Conservation (phyloP, 2,888 invertebrate genomes). For the Ennomos fuscantarius region DNA sequence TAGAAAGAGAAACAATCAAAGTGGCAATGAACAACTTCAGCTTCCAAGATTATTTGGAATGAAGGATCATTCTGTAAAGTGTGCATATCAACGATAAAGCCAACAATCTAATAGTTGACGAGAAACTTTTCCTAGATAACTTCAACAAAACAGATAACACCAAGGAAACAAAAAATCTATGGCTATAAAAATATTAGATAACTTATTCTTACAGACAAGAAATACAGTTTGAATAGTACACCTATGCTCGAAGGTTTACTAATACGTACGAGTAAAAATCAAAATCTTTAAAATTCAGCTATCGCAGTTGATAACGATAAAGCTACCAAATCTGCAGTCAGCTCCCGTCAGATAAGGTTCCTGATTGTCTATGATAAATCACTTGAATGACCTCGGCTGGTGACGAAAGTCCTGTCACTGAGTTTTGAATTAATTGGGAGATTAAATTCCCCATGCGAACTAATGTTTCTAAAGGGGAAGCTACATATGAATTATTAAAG, state of each 20-base stretch:
- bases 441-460: conserved; percentile 4
- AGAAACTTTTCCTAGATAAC: conserved; percentile 10
- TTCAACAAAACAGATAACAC: conserved; percentile 8
- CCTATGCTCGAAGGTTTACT: background rate
- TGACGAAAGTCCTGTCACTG: conserved; percentile 16
- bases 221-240: conserved; percentile 7
- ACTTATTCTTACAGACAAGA: conserved; percentile 6
- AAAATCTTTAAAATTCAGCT: conserved; percentile 45
- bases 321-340: conserved; percentile 51
- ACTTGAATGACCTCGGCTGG: conserved; percentile 45
- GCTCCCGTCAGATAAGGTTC: conserved; percentile 55
- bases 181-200: conserved; percentile 7
- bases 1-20: too few relatives aligned
- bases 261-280: conserved; percentile 13
- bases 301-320: conserved; percentile 53
- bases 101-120: conserved; percentile 18
- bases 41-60: background rate
- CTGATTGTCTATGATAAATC: conserved; percentile 53
- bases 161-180: conserved; percentile 13
- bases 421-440: conserved; percentile 13
- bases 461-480: too few relatives aligned
- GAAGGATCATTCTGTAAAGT: background rate
- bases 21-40: too few relatives aligned
- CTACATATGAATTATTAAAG: too few relatives aligned
- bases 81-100: background rate